These are phyloP conservation scores for Cranoglanis bouderius DNA, from an alignment of 2,113 vertebrate genomes.

Conservation along the genomic window DNA sequence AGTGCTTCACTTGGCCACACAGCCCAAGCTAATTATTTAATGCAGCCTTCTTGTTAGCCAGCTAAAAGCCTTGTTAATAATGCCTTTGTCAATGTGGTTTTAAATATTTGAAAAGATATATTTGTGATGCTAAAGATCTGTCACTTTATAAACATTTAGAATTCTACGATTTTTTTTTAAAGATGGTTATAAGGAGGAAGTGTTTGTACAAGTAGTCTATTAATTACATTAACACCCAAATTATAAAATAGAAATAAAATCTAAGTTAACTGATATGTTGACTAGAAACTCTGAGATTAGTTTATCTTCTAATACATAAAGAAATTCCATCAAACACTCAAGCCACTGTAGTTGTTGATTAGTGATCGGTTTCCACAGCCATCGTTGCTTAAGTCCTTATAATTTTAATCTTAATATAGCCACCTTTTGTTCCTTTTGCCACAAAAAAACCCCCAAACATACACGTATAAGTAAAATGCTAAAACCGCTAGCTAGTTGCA, in stretches of 20 bases:
- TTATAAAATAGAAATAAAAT: not conserved
- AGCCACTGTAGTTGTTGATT: no score
- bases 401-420: no score
- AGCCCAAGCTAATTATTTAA: conserved; percentile 26
- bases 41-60: not conserved
- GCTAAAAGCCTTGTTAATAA: conserved; percentile 29
- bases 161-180: not conserved
- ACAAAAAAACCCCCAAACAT: no score
- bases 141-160: not conserved
- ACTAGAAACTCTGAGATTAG: not conserved
- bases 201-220: not conserved
- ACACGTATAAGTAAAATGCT: no score
- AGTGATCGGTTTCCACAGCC: not conserved
- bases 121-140: not conserved
- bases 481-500: no score
- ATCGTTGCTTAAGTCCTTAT: not conserved
- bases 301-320: not conserved
- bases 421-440: no score
- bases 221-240: not conserved
- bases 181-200: not conserved
- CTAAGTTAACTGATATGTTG: not conserved
- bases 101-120: not conserved
- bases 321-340: no score
- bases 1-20: conserved; percentile 20
- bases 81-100: not conserved